Evolutionary conservation across 2,888 invertebrate genomes (phyloP), one percentile per base, ranked within the genome.

Genomic region (Phorcus lineatus): DNA sequence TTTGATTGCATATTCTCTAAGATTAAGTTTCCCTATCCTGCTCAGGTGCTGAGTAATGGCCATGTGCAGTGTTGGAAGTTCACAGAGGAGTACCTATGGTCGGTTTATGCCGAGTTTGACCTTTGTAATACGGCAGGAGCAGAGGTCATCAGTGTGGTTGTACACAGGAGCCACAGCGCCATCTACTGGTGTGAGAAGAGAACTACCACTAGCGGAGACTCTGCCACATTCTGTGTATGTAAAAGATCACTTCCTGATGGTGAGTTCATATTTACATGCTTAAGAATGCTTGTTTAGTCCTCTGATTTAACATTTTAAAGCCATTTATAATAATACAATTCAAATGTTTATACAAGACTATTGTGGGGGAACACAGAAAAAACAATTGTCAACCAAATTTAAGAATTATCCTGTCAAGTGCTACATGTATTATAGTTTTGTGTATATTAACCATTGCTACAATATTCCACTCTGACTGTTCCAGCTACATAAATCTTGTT

Each of bases 101-200:
- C 80, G 9, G 81, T 80, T 17, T 40, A 85, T 9, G 81, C 55
- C 9, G 79, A 81, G 52, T 80, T 86, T 67, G 80, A 86, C 47
- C 76, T 90, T 4, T 84, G 86, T 77, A 81, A 82, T 74, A 78
- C 78, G 13, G 67, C 28, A 1, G 24, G 40, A 6, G 77, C 85
- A 40, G 84, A 84, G 53, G 79, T 90, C 17, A 79, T 83, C 19
- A 86, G 86, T 67, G 79, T 88, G 36, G 86, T 87, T 80, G 83
- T 86, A 28, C 85, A 88, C 55, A 79, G 84, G 28, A 67, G 83
- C 47, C 85, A 86, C 75, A 84, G 84, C 80, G 75, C 85, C 13
- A 36, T 90, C 0, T 86, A 87, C 82, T 90, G 90, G 90, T 89
- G 88, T 87, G 88, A 90, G 74, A 81, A 76, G 76, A 81, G 77